phyloP scores from a whole-genome alignment of 2,888 invertebrate species.

The Thymelicus acteon region DNA sequence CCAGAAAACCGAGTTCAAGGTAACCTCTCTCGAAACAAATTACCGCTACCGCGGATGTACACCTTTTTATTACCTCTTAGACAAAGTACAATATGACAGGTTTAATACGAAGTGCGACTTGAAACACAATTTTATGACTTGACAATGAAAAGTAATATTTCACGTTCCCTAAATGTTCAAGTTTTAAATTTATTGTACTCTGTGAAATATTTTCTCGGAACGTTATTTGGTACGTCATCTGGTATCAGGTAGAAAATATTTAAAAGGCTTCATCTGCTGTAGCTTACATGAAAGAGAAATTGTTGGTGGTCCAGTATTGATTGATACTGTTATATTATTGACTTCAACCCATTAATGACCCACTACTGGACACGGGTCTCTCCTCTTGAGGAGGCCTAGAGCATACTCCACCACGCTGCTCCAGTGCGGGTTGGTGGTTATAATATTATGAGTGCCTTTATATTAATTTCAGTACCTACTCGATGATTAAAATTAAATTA shows the following conservation, averaged over 20 bases:
- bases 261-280: background rate
- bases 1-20: slow-evolving; percentile 6
- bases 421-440: too few species aligned
- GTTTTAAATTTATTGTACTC: slow-evolving; percentile 18
- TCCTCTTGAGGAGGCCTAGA: too few species aligned
- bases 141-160: slow-evolving; percentile 23
- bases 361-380: too few species aligned
- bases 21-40: slow-evolving; percentile 60
- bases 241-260: background rate
- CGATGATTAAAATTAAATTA: too few species aligned
- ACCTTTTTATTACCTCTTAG: slow-evolving; percentile 57
- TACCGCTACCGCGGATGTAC: slow-evolving; percentile 57
- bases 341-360: too few species aligned
- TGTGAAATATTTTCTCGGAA: background rate
- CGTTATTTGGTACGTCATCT: slow-evolving; percentile 15
- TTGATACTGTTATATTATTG: too few species aligned
- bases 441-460: too few species aligned
- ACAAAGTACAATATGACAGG: slow-evolving; percentile 41
- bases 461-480: too few species aligned
- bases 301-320: background rate
- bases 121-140: slow-evolving; percentile 21
- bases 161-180: slow-evolving; percentile 13
- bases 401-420: too few species aligned
- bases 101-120: slow-evolving; percentile 48
- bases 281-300: background rate